Conservation (phyloP, 2,113 vertebrate genomes). For the Sus scrofa region T2T-Sscrofa CM000827.6:52620501-52621000, state of each 20-base stretch:
- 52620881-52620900: not conserved
- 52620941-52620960: no score
- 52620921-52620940: no score
- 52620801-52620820: not conserved
- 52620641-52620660: not conserved
- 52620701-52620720: not conserved
- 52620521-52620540: not conserved
- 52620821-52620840: not conserved
- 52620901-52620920: not conserved
- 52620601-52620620: not conserved
- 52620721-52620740: not conserved
- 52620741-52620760: not conserved
- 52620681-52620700: not conserved
- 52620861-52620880: not conserved
- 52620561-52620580: not conserved
- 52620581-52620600: not conserved
- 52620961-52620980: no score
- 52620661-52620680: not conserved
- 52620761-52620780: not conserved
- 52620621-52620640: not conserved
- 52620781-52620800: not conserved
- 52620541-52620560: not conserved
- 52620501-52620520: conserved; percentile 83
- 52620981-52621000: no score
- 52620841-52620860: not conserved